Evolutionary conservation across 1,140 invertebrate species (phyloP).

Genomic region (Drosophila pandora): DNA sequence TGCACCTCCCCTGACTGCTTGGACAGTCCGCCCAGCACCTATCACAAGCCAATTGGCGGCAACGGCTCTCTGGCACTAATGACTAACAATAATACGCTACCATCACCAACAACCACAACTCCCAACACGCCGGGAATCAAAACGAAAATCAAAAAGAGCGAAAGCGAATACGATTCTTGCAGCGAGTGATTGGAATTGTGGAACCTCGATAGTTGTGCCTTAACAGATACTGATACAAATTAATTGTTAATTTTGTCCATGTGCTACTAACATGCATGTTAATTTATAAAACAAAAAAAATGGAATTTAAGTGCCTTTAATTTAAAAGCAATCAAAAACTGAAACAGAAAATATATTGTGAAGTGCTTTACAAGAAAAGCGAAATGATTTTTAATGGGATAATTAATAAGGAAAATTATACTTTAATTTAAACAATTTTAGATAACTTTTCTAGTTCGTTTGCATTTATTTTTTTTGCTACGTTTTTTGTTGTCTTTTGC

Average conservation of each 20-base stretch:
- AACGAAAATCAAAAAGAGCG: slow-evolving; percentile 66
- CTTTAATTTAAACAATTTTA: not conserved
- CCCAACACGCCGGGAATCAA: slow-evolving; percentile 48
- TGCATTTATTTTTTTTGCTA: slow-evolving; percentile 72
- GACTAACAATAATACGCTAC: slow-evolving; percentile 56
- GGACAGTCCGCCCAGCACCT: slow-evolving; percentile 51
- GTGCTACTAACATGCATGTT: slow-evolving; percentile 67
- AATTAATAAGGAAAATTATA: not conserved
- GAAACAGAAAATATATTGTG: slow-evolving; percentile 53
- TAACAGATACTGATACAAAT: slow-evolving; percentile 36
- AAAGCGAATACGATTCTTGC: slow-evolving; percentile 82
- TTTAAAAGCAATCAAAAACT: slow-evolving; percentile 52
- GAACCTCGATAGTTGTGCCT: slow-evolving; percentile 31
- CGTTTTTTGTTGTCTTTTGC: slow-evolving; percentile 74
- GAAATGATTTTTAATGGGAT: not conserved
- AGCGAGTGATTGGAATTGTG: slow-evolving; percentile 61
- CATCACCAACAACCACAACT: slow-evolving; percentile 54
- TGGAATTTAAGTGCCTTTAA: slow-evolving; percentile 75
- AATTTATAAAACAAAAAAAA: slow-evolving; percentile 64
- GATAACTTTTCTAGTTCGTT: slow-evolving; percentile 82
- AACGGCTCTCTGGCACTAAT: slow-evolving; percentile 23
- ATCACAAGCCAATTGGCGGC: slow-evolving; percentile 53
- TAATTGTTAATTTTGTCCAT: slow-evolving; percentile 66
- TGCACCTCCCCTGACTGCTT: slow-evolving; percentile 60
- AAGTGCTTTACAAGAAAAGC: slow-evolving; percentile 35